Evolutionary conservation across 2,888 invertebrate genomes (phyloP), one percentile per base, ranked within the genome.

Genomic region (Nebria salina): DNA sequence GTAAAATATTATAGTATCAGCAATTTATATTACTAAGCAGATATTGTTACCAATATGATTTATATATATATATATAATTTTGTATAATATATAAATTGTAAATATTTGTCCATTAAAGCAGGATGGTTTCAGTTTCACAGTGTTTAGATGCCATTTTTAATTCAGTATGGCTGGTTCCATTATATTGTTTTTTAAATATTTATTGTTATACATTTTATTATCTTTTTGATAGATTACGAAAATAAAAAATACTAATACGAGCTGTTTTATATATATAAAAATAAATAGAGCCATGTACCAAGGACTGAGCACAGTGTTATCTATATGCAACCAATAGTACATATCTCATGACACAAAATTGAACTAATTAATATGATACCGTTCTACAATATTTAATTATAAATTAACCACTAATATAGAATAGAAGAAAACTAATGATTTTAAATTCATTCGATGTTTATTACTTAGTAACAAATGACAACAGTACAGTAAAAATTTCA

Each of bases 101-200:
- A 54, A 54, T 54, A 54, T 54, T 54, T 54, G 54, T 54, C 54
- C 54, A 54, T 54, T 54, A 11, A 54, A 54, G 54, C 13, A 54
- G 54, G 54, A 54, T 54, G 54, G 54, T 54, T 54, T 54, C 54
- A 54, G 13, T 54, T 54, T 54, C 54, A 54, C 54, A 34, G 34
- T 54, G 54, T 54, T 54, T 54, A 54, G 54, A 54, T 54, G 54
- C 54, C 54, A 54, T 54, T 54, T 54, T 54, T 54, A 54, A 54
- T 54, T 54, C 54, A 8, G 7, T 54, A 54, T 54, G 54, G 54
- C 54, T 54, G 11, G 54, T 54, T 54, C 54, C 54, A 54, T 54
- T 54, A 54, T 54, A 54, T 54, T 11, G 13, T 13, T 54, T 54
- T 54, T 13, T 11, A 54, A 54, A 11, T 54, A 11, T 13, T 11